Conservation (phyloP, 2,797 vertebrate species). For the Triplophysa bombifrons region DNA sequence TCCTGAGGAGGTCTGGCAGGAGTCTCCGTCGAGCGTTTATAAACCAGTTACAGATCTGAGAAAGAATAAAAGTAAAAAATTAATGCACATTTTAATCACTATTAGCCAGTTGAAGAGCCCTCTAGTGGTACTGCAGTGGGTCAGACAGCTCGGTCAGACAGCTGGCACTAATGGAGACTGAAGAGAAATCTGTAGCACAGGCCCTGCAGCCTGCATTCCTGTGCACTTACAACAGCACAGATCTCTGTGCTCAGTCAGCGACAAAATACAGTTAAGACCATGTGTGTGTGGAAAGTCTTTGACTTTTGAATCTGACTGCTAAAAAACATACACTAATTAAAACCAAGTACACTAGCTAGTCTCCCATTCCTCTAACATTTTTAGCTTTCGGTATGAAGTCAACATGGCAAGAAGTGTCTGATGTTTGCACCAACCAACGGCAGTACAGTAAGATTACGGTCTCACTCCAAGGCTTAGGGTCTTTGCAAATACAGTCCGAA, state of each 20-base stretch:
- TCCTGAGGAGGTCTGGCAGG: conserved; percentile 91
- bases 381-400: background rate
- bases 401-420: background rate
- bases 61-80: background rate
- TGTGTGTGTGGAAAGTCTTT: background rate
- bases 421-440: too few species aligned
- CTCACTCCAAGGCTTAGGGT: too few species aligned
- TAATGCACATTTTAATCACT: too few species aligned
- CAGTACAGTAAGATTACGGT: too few species aligned
- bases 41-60: conserved; percentile 98
- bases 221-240: conserved; percentile 65
- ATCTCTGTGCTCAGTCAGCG: conserved; percentile 56
- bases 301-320: conserved; percentile 23
- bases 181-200: conserved; percentile 70
- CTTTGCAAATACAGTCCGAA: too few species aligned
- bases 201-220: conserved; percentile 70
- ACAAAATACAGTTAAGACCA: conserved; percentile 56
- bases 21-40: conserved; percentile 94
- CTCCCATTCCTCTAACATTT: too few species aligned
- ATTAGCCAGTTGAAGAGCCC: conserved; percentile 29
- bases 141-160: conserved; percentile 60
- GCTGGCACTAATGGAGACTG: conserved; percentile 76
- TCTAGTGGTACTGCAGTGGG: conserved; percentile 59
- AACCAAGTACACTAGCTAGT: too few species aligned
- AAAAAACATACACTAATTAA: background rate